Evolutionary conservation across 2,797 vertebrate genomes (phyloP).

Genomic region (Malacoraja senta): DNA sequence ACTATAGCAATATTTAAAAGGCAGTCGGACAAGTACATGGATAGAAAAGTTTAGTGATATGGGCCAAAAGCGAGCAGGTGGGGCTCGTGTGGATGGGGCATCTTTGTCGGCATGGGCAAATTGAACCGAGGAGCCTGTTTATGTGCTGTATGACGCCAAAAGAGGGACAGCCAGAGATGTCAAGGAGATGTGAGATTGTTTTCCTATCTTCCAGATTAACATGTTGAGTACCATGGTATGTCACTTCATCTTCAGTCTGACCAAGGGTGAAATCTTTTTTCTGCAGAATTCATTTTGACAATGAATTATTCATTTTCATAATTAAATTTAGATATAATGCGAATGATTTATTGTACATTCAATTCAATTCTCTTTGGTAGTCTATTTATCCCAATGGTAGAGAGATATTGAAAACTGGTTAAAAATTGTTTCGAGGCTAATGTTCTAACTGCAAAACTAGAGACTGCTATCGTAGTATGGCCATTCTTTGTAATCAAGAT

Average conservation of each 20-base stretch:
- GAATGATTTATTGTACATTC: not conserved
- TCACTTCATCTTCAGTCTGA: too few species aligned
- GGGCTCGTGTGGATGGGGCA: too few species aligned
- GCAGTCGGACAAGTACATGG: too few species aligned
- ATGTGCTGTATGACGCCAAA: too few species aligned
- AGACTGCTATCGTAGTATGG: not conserved
- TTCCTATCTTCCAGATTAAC: not conserved
- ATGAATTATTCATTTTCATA: not conserved
- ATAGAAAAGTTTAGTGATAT: too few species aligned
- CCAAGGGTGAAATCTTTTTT: not conserved
- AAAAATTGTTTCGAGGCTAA: not conserved
- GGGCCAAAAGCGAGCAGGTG: too few species aligned
- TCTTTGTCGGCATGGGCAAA: too few species aligned
- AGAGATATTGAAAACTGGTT: not conserved
- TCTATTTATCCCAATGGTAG: not conserved
- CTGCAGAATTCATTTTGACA: not conserved
- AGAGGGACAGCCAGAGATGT: too few species aligned
- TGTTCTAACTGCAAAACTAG: not conserved
- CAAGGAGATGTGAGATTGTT: not conserved
- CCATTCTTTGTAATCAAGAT: not conserved
- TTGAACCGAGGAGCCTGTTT: too few species aligned
- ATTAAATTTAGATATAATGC: not conserved
- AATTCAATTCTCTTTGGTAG: not conserved
- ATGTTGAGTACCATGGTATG: not conserved
- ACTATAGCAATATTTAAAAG: too few species aligned